Evolutionary conservation across 2,888 invertebrate species (phyloP), one percentile per base, ranked within the genome.

Genomic region (Cheilosia vernalis): DNA sequence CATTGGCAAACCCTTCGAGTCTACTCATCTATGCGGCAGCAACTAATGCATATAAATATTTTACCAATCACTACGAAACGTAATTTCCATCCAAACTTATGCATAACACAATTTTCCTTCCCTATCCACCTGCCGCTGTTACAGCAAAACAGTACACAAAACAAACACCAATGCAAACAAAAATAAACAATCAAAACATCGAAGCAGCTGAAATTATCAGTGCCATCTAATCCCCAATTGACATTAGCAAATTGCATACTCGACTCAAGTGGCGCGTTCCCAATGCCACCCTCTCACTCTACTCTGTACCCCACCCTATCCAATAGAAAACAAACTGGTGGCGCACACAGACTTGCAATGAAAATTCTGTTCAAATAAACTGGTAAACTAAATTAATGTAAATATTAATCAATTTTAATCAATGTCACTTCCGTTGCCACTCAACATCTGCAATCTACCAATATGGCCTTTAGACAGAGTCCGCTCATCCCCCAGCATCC

Each of bases 341-440:
- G 30, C 30, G 30, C 30, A 30, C 44, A 37, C 37, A 37, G 67
- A 37, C 33, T 63, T 64, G 33, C 77, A 73, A 30, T 67, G 72
- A 79, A 72, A 72, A 81, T 77, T 77, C 72, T 63, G 37, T 74
- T 73, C 76, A 85, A 85, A 85, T 81, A 85, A 85, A 72, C 81
- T 76, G 80, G 85, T 76, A 76, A 81, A 80, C 85, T 85, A 81
- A 81, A 85, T 85, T 81, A 85, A 85, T 85, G 85, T 85, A 85
- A 85, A 85, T 85, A 85, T 85, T 85, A 85, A 85, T 85, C 85
- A 85, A 85, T 85, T 85, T 85, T 85, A 85, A 85, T 85, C 85
- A 85, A 76, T 80, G 85, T 85, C 85, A 85, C 70, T 85, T 76
- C 66, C 69, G 73, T 72, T 80, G 21, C 76, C 72, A 64, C 74